phyloP scores from a whole-genome alignment of 1,140 invertebrate species.

The Heliconius congener region DNA sequence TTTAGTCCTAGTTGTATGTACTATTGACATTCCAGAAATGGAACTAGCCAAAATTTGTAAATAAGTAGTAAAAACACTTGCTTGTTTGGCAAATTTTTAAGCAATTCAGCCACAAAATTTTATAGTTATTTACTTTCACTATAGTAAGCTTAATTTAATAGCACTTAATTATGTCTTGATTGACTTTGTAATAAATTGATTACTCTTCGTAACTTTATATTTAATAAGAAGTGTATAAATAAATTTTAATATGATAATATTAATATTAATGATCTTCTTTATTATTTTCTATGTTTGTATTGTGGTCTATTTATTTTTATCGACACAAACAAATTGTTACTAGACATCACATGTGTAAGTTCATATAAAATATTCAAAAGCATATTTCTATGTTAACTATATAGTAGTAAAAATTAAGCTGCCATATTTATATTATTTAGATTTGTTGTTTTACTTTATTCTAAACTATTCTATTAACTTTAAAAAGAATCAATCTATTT shows the following conservation, averaged over 20 bases:
- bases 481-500: too few relatives aligned
- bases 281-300: neutral
- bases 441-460: too few relatives aligned
- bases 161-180: slow-evolving; percentile 17
- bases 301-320: neutral
- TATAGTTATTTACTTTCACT: slow-evolving; percentile 12
- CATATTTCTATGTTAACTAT: neutral
- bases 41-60: slow-evolving; percentile 76
- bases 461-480: too few relatives aligned
- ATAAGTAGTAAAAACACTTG: slow-evolving; percentile 47
- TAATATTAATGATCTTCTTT: neutral
- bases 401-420: neutral
- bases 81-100: slow-evolving; percentile 30
- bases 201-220: slow-evolving; percentile 17
- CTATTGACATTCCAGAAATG: slow-evolving; percentile 70
- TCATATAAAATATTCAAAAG: neutral
- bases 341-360: neutral
- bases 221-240: slow-evolving; percentile 12
- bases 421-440: neutral
- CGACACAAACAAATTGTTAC: neutral
- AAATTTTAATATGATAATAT: slow-evolving; percentile 29
- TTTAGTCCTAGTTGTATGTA: slow-evolving; percentile 53
- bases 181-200: slow-evolving; percentile 22
- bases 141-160: slow-evolving; percentile 22
- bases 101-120: slow-evolving; percentile 5